Percentiles rank a stretch among this genome's conserved stretches.
Conservation (phyloP, 2,113 vertebrate genomes). For the Gopherus evgoodei region DNA sequence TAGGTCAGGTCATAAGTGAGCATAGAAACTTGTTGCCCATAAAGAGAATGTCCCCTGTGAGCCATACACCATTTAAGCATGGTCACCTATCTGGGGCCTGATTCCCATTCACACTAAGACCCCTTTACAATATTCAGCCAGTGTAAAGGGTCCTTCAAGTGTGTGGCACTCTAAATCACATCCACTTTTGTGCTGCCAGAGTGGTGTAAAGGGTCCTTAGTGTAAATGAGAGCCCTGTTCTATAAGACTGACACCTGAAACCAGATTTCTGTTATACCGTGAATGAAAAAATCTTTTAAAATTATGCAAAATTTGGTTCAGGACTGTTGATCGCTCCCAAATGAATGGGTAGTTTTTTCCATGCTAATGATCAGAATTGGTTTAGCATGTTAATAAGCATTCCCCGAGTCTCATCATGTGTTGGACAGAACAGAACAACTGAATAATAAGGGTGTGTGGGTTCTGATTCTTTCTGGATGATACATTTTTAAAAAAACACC, state of each 20-base stretch:
- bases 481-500: not conserved
- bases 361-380: not conserved
- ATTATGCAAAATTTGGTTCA: not conserved
- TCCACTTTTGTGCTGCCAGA: not conserved
- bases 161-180: not conserved
- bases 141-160: not conserved
- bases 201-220: not conserved
- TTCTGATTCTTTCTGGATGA: not conserved
- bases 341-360: not conserved
- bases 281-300: not conserved
- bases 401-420: not conserved
- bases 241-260: not conserved
- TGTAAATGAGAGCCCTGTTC: not conserved
- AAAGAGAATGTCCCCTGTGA: not conserved
- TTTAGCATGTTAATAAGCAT: not conserved
- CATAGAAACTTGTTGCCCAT: accelerated
- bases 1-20: not conserved
- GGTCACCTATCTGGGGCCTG: not conserved
- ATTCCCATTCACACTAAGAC: not conserved
- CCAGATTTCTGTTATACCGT: not conserved
- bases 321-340: not conserved
- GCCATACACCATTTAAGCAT: no score
- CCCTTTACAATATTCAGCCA: not conserved
- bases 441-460: conserved; percentile 7
- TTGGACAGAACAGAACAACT: not conserved